Evolutionary conservation across 2,888 invertebrate genomes (phyloP), one percentile per base, ranked within the genome.

Genomic region (Volucella inflata): DNA sequence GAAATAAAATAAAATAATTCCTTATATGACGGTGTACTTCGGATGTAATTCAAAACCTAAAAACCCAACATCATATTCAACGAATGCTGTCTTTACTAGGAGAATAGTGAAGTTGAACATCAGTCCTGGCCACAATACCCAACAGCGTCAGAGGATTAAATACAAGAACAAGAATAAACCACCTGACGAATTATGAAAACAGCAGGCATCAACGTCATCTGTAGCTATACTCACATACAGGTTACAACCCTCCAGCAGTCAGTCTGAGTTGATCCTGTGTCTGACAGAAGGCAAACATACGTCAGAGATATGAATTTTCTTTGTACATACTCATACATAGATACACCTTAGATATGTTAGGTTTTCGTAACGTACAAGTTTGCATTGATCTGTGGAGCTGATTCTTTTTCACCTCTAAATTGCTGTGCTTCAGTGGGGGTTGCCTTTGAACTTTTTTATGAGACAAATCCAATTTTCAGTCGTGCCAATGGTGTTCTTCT

Each of bases 161-260:
- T 67, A 36, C 51, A 17, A 14, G 17, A 53, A n/a, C 51, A 67
- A 9, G 40, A 67, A 59, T 30, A 30, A 30, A 6, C 30, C 30
- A 30, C 42, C 40, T 46, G 30, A 42, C 30, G 70, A 70, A 46
- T 70, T 70, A 68, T 68, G 68, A 21, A 70, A 57, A 70, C 57
- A 70, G 30, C 70, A 55, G 53, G 30, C 53, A 50, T 17, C 57
- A 30, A 21, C 57, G 14, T 38, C 62, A 17, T 12, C 38, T 36
- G 36, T 14, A 40, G 42, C 16, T 11, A 16, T 16, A 42, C 44
- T 21, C 60, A 16, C 30, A 30, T 4, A 30, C 30, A 30, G 30
- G 4, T 30, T 30, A 16, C 12, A 16, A 10, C 53, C 55, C 55
- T 14, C 17, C 55, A 51, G 30, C 51, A 21, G 40, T 53, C 36